Conservation (phyloP, 2,113 vertebrate genomes). For the Sebastes fasciatus region DNA sequence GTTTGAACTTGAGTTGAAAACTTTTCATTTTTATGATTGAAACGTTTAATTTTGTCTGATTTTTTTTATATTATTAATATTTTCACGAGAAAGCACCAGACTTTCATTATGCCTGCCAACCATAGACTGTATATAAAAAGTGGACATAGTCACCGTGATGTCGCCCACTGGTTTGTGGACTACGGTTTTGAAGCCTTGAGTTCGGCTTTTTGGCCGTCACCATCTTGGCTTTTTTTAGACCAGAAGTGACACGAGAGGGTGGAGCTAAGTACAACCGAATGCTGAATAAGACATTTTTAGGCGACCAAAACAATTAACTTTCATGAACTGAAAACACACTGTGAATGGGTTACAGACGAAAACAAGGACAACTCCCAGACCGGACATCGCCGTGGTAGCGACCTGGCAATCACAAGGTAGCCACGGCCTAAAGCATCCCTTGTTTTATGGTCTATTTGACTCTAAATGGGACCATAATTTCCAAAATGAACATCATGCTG, state of each 20-base stretch:
- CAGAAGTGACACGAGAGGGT: too few relatives aligned
- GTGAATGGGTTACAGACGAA: not conserved
- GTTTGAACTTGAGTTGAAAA: not conserved
- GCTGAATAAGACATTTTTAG: not conserved
- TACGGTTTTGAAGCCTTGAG: too few relatives aligned
- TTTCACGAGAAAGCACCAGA: not conserved
- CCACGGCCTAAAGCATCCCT: not conserved
- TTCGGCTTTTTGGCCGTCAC: too few relatives aligned
- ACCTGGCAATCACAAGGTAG: not conserved
- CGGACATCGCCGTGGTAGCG: not conserved
- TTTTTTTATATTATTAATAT: not conserved
- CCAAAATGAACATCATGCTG: not conserved
- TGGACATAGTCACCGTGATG: too few relatives aligned
- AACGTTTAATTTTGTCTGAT: too few relatives aligned
- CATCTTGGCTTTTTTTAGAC: too few relatives aligned
- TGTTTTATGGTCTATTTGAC: not conserved
- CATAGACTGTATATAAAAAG: too few relatives aligned
- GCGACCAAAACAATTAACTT: too few relatives aligned
- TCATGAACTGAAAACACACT: not conserved
- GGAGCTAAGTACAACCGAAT: too few relatives aligned
- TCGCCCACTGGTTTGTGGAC: too few relatives aligned
- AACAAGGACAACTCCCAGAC: not conserved
- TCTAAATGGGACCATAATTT: not conserved
- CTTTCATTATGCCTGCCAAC: not conserved
- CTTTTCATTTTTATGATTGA: not conserved